phyloP scores from a whole-genome alignment of 2,113 vertebrate genomes.

The Chauna torquata region DNA sequence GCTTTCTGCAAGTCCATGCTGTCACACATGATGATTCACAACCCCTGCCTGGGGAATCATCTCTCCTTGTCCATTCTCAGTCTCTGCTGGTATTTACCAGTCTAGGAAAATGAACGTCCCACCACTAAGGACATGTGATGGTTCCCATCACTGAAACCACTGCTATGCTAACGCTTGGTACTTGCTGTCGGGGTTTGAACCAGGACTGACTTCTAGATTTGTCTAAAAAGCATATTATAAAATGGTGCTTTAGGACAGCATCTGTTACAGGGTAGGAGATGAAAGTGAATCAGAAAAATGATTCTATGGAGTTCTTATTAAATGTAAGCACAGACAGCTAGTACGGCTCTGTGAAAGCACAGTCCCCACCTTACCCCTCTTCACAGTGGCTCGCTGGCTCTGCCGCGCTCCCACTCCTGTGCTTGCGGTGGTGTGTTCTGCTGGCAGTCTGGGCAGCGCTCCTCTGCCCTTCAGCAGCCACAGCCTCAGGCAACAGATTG shows the following conservation, averaged over 20 bases:
- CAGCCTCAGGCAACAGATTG: neutral
- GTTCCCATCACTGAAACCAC: neutral
- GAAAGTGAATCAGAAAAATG: neutral
- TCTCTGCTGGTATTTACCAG: neutral
- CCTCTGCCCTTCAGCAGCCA: neutral
- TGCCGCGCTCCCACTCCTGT: fast-evolving
- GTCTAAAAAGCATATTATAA: neutral
- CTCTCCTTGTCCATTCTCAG: neutral
- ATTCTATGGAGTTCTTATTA: neutral
- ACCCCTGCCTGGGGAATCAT: neutral
- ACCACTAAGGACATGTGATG: neutral
- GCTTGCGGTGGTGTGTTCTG: neutral
- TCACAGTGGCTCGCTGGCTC: neutral
- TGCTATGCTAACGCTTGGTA: neutral
- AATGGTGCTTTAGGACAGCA: neutral
- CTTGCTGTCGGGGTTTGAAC: neutral
- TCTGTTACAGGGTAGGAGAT: neutral
- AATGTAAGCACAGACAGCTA: too few relatives aligned
- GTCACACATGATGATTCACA: neutral
- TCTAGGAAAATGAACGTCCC: neutral
- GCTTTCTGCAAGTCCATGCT: neutral
- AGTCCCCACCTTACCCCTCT: neutral
- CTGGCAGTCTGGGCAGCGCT: neutral
- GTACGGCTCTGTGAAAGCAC: neutral
- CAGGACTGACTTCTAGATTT: neutral